These are phyloP conservation scores for Planiliza haematocheilus DNA, from an alignment of 2,113 vertebrate species.

Conservation along the genomic window DNA sequence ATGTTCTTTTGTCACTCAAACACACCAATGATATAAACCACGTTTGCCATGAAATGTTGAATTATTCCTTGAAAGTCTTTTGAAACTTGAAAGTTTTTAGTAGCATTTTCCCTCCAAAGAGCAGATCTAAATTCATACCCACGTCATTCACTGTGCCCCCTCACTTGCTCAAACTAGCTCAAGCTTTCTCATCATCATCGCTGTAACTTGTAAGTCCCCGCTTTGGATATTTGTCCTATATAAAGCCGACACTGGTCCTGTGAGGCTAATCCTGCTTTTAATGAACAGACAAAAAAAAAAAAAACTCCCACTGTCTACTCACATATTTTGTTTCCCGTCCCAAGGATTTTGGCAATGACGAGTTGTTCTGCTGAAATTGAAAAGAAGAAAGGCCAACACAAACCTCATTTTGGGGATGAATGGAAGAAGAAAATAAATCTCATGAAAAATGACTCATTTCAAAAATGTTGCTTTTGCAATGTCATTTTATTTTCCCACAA, in stretches of 20 bases:
- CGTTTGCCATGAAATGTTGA: no score
- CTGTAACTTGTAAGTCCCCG: no score
- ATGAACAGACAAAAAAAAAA: background rate
- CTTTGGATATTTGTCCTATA: background rate
- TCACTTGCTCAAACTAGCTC: no score
- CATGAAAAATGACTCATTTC: background rate
- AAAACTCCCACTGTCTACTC: slow-evolving; percentile 71
- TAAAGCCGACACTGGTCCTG: no score
- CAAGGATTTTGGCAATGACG: slow-evolving; percentile 81
- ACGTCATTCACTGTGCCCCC: no score
- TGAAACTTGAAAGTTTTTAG: no score
- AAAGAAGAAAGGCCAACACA: slow-evolving; percentile 5
- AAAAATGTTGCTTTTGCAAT: no score
- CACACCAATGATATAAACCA: no score
- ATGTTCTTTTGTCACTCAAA: no score
- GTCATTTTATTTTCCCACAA: no score
- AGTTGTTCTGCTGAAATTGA: slow-evolving; percentile 68
- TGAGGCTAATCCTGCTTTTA: background rate
- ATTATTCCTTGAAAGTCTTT: background rate
- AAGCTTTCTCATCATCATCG: no score
- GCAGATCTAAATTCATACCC: background rate
- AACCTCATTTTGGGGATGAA: background rate
- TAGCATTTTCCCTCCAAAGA: background rate
- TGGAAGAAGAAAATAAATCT: background rate
- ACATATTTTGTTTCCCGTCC: slow-evolving; percentile 98